Conservation (phyloP, 2,113 vertebrate species). For the Callocephalon fimbriatum region DNA sequence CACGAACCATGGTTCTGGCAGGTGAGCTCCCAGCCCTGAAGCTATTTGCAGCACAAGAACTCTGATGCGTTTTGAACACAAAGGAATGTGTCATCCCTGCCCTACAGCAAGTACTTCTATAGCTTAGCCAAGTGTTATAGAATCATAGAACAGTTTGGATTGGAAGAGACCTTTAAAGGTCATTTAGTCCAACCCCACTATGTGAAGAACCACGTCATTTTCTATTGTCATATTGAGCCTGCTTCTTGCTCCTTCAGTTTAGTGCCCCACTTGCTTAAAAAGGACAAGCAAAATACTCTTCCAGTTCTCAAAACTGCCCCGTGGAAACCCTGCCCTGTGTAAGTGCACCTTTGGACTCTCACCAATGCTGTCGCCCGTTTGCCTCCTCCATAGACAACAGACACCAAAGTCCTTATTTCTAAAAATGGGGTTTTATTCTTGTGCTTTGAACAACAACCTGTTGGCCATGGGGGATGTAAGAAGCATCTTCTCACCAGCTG, state of each 20-base stretch:
- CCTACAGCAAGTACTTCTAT: not conserved
- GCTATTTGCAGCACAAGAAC: not conserved
- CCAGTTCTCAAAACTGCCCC: not conserved
- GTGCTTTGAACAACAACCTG: not conserved
- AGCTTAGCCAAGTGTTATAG: fast-evolving
- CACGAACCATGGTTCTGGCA: not conserved
- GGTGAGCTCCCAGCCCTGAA: not conserved
- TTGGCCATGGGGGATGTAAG: not conserved
- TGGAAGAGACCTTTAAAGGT: not conserved
- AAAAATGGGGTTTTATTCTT: not conserved
- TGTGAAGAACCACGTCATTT: not conserved
- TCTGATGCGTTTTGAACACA: not conserved
- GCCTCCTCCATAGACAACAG: not conserved
- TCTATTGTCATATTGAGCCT: not conserved
- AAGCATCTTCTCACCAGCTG: not conserved
- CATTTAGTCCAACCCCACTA: not conserved
- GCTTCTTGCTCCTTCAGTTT: not conserved
- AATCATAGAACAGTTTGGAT: not conserved
- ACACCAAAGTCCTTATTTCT: not conserved
- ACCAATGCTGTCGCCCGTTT: not conserved
- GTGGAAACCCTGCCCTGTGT: fast-evolving
- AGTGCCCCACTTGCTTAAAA: not conserved
- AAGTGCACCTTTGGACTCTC: not conserved
- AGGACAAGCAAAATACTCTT: not conserved
- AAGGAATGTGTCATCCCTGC: not conserved